Conservation (phyloP, 2,113 vertebrate species). For the Etheostoma cragini region DNA sequence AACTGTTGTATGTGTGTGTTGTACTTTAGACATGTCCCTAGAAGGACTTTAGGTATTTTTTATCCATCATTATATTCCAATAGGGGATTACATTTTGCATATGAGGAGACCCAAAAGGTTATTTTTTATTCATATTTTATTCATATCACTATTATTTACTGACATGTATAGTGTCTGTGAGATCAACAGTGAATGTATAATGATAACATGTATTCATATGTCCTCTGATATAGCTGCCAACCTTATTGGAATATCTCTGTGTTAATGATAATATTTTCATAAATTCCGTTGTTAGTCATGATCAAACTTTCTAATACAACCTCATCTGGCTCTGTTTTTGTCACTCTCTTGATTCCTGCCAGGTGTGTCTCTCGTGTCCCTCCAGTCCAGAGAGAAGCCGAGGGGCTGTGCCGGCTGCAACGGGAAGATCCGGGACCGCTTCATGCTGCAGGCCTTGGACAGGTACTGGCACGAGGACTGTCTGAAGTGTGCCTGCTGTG, state of each 20-base stretch:
- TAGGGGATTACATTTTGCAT: neutral
- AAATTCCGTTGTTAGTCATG: too few species aligned
- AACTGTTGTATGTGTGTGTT: neutral
- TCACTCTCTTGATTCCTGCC: constrained; percentile 11
- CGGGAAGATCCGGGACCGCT: constrained; percentile 95
- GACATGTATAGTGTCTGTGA: neutral
- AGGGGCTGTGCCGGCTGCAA: constrained; percentile 95
- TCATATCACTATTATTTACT: neutral
- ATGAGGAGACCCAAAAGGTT: neutral
- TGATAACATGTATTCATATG: neutral
- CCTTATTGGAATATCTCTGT: neutral
- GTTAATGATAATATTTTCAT: neutral
- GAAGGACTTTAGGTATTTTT: neutral
- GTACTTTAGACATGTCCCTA: neutral
- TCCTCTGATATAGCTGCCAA: neutral
- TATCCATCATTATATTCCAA: neutral
- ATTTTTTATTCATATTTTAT: neutral
- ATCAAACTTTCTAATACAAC: neutral
- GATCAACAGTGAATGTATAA: neutral
- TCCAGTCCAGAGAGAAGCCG: constrained; percentile 94
- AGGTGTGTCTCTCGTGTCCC: constrained; percentile 93
- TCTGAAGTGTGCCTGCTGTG: constrained; percentile 96
- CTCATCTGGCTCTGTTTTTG: neutral
- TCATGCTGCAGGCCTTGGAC: constrained; percentile 96
- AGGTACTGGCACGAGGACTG: constrained; percentile 98